Conservation (phyloP, 53 echinoderm and acorn worm genomes). For the Patiria pectinifera region DNA sequence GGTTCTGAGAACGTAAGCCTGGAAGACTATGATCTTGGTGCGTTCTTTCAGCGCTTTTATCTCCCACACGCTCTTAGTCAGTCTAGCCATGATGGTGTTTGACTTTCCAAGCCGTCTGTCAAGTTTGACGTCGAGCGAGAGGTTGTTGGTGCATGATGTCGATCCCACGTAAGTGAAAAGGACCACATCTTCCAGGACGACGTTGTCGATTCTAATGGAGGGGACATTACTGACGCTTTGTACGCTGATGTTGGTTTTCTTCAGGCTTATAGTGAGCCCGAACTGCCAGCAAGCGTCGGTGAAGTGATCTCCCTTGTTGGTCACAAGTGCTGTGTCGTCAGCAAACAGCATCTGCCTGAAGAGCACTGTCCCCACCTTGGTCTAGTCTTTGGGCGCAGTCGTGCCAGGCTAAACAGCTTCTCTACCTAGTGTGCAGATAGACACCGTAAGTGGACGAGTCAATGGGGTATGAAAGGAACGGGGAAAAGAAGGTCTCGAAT, state of each 20-base stretch:
- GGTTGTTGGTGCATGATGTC: neutral
- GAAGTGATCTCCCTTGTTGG: constrained; percentile 58
- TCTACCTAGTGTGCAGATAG: constrained; percentile 65
- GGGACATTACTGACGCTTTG: constrained; percentile 27
- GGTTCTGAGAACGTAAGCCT: too few relatives aligned
- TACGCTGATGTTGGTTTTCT: constrained; percentile 68
- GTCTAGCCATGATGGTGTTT: neutral
- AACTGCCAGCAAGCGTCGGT: constrained; percentile 67
- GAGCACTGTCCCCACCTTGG: constrained; percentile 34
- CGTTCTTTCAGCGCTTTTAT: constrained; percentile 8
- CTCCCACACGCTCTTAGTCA: constrained; percentile 34
- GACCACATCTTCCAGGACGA: neutral
- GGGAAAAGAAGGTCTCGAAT: constrained; percentile 75
- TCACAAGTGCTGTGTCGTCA: constrained; percentile 62
- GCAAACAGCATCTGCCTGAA: constrained; percentile 69
- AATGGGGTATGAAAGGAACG: constrained; percentile 61
- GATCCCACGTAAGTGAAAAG: constrained; percentile 73
- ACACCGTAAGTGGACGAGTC: constrained; percentile 53
- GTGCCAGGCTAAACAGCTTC: constrained; percentile 60
- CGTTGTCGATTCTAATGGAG: constrained; percentile 51
- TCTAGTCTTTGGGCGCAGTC: constrained; percentile 49
- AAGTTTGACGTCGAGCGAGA: too few relatives aligned
- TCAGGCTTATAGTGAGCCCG: constrained; percentile 78
- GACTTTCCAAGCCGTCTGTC: neutral
- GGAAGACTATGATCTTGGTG: constrained; percentile 32